phyloP scores from a whole-genome alignment of 2,113 vertebrate species.

The Pseudopipra pipra region DNA sequence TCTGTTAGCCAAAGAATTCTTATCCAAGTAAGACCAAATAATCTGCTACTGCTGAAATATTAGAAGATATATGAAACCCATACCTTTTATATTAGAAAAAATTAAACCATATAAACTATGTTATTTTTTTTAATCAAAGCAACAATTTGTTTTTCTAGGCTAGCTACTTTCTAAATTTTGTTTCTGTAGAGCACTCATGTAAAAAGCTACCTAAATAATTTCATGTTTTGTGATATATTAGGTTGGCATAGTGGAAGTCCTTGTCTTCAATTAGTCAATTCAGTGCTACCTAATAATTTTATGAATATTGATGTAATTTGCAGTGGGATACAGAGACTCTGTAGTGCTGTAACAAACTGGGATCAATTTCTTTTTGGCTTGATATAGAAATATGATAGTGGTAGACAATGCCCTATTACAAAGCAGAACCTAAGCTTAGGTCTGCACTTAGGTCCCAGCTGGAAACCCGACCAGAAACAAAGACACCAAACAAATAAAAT shows the following conservation, averaged over 20 bases:
- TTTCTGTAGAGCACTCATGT: background rate
- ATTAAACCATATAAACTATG: rapidly evolving
- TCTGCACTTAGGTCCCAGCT: background rate
- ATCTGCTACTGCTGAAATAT: background rate
- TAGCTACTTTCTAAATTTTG: background rate
- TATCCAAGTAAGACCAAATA: background rate
- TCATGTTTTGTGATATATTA: background rate
- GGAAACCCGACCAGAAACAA: background rate
- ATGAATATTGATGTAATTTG: background rate
- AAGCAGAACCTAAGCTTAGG: background rate
- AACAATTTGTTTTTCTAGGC: background rate
- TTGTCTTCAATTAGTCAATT: background rate
- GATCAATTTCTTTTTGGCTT: background rate
- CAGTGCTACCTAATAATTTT: background rate
- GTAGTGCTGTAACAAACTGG: background rate
- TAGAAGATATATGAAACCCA: background rate
- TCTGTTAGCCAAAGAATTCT: background rate
- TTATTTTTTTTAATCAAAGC: background rate
- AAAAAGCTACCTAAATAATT: background rate
- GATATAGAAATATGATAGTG: background rate
- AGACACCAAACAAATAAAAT: background rate
- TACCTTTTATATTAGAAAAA: background rate
- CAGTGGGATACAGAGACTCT: background rate
- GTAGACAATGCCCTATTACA: background rate
- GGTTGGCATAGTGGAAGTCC: background rate